These are phyloP conservation scores for Ctenoplectra terminalis DNA, from an alignment of 1,140 invertebrate species.

Conservation along the genomic window DNA sequence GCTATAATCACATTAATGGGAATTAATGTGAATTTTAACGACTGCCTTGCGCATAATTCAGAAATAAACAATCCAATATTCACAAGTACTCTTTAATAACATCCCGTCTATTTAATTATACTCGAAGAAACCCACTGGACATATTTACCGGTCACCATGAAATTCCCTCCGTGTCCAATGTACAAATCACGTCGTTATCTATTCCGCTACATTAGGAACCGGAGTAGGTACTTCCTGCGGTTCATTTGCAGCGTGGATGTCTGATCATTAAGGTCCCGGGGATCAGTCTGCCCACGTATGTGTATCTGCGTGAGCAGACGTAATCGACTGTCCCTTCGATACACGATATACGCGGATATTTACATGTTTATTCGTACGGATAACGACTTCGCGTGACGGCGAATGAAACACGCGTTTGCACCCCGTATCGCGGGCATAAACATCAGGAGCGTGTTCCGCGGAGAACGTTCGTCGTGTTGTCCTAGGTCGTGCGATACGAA, in stretches of 20 bases:
- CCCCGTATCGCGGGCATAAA: constrained; percentile 16
- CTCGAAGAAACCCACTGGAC: background rate
- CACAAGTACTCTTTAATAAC: fast-evolving
- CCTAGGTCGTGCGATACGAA: background rate
- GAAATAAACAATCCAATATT: background rate
- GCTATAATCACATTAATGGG: too few species aligned
- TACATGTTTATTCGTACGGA: constrained; percentile 11
- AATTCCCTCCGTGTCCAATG: background rate
- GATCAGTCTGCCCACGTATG: constrained; percentile 57
- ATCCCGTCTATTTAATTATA: background rate
- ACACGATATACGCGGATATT: background rate
- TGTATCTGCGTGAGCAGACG: background rate
- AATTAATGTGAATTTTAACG: background rate
- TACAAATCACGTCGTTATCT: constrained; percentile 38
- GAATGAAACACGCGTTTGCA: constrained; percentile 49
- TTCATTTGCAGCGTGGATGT: constrained; percentile 34
- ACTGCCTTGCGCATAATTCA: background rate
- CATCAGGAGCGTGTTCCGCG: too few species aligned
- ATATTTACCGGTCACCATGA: background rate
- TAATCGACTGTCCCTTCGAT: constrained; percentile 26
- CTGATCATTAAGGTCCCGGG: constrained; percentile 38
- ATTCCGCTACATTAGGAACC: constrained; percentile 41
- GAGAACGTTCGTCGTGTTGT: too few species aligned
- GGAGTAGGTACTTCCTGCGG: constrained; percentile 33
- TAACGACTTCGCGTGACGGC: constrained; percentile 51